Evolutionary conservation across 35 echinoderm and acorn worm genomes (phyloP), one percentile per base, ranked within the genome.

Genomic region (Ophiothrix spiculata): DNA sequence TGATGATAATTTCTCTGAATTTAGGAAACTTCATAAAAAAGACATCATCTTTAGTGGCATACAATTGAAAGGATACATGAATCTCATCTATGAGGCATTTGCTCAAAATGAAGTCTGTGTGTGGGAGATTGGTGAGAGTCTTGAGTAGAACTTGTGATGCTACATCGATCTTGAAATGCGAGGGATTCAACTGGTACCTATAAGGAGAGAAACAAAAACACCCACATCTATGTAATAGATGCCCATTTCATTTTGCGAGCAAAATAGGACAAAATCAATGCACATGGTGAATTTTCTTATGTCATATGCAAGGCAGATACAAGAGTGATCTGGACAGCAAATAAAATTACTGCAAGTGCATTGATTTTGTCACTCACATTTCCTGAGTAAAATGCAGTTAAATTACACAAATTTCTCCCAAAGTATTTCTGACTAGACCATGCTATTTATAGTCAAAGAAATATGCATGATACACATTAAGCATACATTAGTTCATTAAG

Each of bases 31-130:
- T n/a, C n/a, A n/a, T n/a, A n/a, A n/a, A n/a, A n/a, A n/a, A n/a
- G n/a, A n/a, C n/a, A n/a, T n/a, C n/a, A n/a, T n/a, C n/a, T n/a
- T n/a, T n/a, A n/a, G n/a, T n/a, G n/a, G n/a, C n/a, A n/a, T n/a
- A n/a, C n/a, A n/a, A n/a, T n/a, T n/a, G n/a, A 86, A 98, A 98
- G 96, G 92, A 99, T 99, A 99, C 96, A 89, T 91, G 83, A n/a
- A 82, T 60, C 74, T 94, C 92, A 87, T 94, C 96, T 13, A 99
- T 91, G 82, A 99, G 91, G 81, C 96, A 99, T 84, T 99, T 99
- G 75, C 92, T 91, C 36, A 99, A 80, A 23, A 93, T 88, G 75
- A 91, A 92, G 79, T 99, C 96, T 80, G 96, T 91, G 56, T 94
- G 96, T 63, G 96, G 96, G 17, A 99, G 91, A 77, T 99, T 99